Conservation (phyloP, 2,113 vertebrate species). For the Microtus richardsoni region DNA sequence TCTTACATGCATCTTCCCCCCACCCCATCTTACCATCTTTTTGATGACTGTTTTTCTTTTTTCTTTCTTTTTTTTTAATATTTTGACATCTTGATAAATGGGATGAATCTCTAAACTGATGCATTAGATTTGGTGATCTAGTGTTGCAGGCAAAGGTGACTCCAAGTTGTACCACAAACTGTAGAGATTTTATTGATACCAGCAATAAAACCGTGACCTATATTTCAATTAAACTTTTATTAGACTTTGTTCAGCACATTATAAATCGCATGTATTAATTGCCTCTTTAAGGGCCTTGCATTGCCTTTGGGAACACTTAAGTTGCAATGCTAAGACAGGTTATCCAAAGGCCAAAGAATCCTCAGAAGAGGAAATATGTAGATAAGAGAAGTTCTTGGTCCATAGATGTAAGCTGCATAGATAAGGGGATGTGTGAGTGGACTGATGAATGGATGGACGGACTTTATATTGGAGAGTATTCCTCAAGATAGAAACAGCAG, state of each 20-base stretch:
- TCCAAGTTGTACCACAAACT: background rate
- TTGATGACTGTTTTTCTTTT: too few species aligned
- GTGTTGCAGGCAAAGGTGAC: background rate
- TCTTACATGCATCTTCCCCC: background rate
- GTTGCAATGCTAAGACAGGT: constrained; percentile 5
- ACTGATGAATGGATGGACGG: background rate
- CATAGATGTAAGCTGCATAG: background rate
- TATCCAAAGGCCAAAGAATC: constrained; percentile 16
- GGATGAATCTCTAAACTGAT: constrained; percentile 6
- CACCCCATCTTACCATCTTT: too few species aligned
- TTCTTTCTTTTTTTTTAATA: background rate
- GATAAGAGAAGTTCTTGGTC: constrained; percentile 30
- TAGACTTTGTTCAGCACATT: constrained; percentile 44
- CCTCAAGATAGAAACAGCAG: background rate
- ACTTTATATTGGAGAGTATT: background rate
- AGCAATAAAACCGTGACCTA: constrained; percentile 37
- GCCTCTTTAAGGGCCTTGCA: constrained; percentile 33
- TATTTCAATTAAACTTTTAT: constrained; percentile 52
- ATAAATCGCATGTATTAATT: constrained; percentile 62
- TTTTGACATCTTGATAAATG: constrained; percentile 34
- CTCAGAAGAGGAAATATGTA: background rate
- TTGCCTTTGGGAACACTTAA: constrained; percentile 41
- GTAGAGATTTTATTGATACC: constrained; percentile 23
- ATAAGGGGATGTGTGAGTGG: background rate
- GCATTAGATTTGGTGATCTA: background rate